phyloP scores from a whole-genome alignment of 2,888 invertebrate genomes.

The Diploptera punctata region DNA sequence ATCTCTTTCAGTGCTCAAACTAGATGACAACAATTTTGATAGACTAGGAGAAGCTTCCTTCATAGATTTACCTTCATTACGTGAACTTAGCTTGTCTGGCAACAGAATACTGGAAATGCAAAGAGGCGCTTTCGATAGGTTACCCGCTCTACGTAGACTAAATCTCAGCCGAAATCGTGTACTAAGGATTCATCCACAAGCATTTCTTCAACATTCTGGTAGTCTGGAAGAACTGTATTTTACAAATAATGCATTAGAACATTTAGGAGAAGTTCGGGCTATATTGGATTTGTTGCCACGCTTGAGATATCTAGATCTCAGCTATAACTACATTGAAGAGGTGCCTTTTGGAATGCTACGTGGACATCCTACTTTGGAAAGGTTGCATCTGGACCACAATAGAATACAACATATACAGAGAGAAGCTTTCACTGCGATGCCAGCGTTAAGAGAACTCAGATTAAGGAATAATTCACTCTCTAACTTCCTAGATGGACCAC shows the following conservation, averaged over 20 bases:
- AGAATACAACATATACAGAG: constrained; percentile 74
- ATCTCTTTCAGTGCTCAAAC: constrained; percentile 69
- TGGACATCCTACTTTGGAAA: constrained; percentile 81
- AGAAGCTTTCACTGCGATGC: constrained; percentile 84
- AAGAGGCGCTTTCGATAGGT: constrained; percentile 81
- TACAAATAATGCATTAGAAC: constrained; percentile 76
- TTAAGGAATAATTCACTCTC: constrained; percentile 83
- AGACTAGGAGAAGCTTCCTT: constrained; percentile 78
- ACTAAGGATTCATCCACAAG: constrained; percentile 79
- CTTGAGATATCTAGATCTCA: constrained; percentile 78
- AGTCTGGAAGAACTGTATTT: constrained; percentile 76
- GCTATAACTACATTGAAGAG: constrained; percentile 76
- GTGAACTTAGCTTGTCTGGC: constrained; percentile 67
- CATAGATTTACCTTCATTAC: constrained; percentile 75
- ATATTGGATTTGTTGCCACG: constrained; percentile 79
- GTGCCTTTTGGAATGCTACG: constrained; percentile 79
- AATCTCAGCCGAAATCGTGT: constrained; percentile 81
- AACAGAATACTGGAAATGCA: constrained; percentile 78
- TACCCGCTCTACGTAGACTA: constrained; percentile 73
- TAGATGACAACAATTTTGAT: constrained; percentile 75
- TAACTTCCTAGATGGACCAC: constrained; percentile 74
- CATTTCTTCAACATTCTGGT: constrained; percentile 76
- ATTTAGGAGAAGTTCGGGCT: constrained; percentile 75
- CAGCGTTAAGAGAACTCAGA: constrained; percentile 80
- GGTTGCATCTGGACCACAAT: constrained; percentile 82